Evolutionary conservation across 23 tunicate species (phyloP), one percentile per base, ranked within the genome.

Genomic region (Trididemnum nubilum): DNA sequence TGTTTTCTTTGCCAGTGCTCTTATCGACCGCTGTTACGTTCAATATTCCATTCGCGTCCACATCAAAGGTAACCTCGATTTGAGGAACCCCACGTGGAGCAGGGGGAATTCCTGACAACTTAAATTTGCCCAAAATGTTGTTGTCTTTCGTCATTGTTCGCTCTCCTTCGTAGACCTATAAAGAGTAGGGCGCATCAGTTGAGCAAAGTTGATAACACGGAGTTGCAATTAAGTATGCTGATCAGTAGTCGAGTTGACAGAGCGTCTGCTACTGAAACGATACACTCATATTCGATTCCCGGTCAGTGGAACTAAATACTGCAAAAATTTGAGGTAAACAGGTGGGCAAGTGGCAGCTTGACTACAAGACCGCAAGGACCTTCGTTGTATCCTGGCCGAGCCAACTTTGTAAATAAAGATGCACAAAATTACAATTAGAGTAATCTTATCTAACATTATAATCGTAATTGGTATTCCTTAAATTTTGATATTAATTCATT

Each of bases 71-170:
- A 1, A 95, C 99, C 30, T 94, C 91, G 69, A 95, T 86, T 78
- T 95, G 99, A n/a, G 99, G 99, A 2, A 90, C 92, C 5, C 99
- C 99, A 40, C 99, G 82, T 0, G 99, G 99, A 50, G 99, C 96
- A 31, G 99, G 99, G 2, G 99, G 99, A 72, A 95, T 95, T n/a
- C 92, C 96, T 0, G 99, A 70, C 0, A 95, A 83, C 50, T 95
- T 96, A 60, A 95, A 95, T 51, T 95, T 90, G 22, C 99, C 99
- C 61, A 95, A 87, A 51, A 87, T 78, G 81, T 95, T 95, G 92
- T 95, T 95, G 89, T 95, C 99, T 38, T 95, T 95, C 21, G 99
- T 95, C 99, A 95, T 86, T 0, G 96, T 91, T 50, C 99, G 85
- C 72, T 95, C 99, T 23, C 99, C 99, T 78, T 95, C 99, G 54